Evolutionary conservation across 2,888 invertebrate genomes (phyloP), one percentile per base, ranked within the genome.

Genomic region (Nephrotoma appendiculata): DNA sequence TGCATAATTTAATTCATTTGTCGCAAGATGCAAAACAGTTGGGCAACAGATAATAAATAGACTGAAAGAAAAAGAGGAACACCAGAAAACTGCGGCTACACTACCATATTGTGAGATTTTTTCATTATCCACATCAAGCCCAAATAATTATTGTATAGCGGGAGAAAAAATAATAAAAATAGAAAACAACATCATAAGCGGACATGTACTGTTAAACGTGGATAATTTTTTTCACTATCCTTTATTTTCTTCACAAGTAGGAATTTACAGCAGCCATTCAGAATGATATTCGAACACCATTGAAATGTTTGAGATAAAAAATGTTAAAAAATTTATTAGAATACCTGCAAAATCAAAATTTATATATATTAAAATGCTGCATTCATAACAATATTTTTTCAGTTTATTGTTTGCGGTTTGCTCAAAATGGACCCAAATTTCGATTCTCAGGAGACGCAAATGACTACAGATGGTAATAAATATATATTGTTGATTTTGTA

Each of bases 11-110:
- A n/a, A n/a, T n/a, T n/a, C n/a, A n/a, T n/a, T n/a, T n/a, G n/a
- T n/a, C n/a, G n/a, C n/a, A n/a, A 7, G 87, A 87, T 85, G 87
- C 57, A 15, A 45, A 83, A 86, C 15, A 31, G 31, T 31, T 31
- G 2, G 31, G 31, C 31, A 31, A 43, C 85, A 85, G 19, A 85
- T 85, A 12, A 43, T 15, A n/a, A 85, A 85, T 85, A 41, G 45
- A n/a, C 43, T 85, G n/a, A 85, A 41, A 85, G 85, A 85, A 85
- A 19, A 85, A 31, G 43, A 85, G 19, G 19, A 85, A 31, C 41
- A 31, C 31, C 85, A 31, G 43, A 85, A 85, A 85, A n/a, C 42
- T 31, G 41, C 41, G 19, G 19, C 19, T 19, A 19, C 19, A 19
- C 42, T 6, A 41, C 31, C 41, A 5, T 85, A 12, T 85, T 31